A percentile compares a stretch with the other conserved stretches of the same genome.
Evolutionary conservation across 2,888 invertebrate species (phyloP).

Genomic region (Watsonalla binaria): DNA sequence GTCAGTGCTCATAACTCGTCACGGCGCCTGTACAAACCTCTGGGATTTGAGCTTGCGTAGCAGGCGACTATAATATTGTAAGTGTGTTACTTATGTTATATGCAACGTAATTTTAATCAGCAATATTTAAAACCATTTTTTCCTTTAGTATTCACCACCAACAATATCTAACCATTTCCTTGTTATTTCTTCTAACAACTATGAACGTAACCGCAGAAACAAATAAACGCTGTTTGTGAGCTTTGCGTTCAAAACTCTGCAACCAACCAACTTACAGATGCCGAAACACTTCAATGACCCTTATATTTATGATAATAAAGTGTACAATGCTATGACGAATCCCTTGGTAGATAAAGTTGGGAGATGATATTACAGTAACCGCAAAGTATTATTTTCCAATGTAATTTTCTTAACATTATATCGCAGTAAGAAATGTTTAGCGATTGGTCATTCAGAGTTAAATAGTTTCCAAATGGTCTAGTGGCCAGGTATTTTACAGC

Average conservation of each 20-base stretch:
- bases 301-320: neutral
- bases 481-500: too few species aligned
- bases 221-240: slow-evolving; percentile 10
- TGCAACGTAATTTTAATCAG: too few species aligned
- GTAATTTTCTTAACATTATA: neutral
- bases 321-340: neutral
- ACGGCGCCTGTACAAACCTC: too few species aligned
- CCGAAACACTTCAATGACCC: neutral
- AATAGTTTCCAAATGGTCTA: too few species aligned
- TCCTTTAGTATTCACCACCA: neutral
- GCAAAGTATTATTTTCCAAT: neutral
- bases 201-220: slow-evolving; percentile 12
- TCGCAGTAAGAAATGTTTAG: neutral
- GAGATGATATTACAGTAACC: neutral
- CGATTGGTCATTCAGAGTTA: neutral
- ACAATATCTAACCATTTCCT: slow-evolving; percentile 7
- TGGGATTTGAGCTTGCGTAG: too few species aligned
- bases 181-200: slow-evolving; percentile 6
- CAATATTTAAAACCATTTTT: too few species aligned
- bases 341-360: neutral
- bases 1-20: too few species aligned
- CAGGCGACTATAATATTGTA: too few species aligned
- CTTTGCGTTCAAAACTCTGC: slow-evolving; percentile 2
- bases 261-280: neutral
- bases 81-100: too few species aligned